Evolutionary conservation across 1,140 invertebrate species (phyloP), one percentile per base, ranked within the genome.

Genomic region (Onthophagus taurus): DNA sequence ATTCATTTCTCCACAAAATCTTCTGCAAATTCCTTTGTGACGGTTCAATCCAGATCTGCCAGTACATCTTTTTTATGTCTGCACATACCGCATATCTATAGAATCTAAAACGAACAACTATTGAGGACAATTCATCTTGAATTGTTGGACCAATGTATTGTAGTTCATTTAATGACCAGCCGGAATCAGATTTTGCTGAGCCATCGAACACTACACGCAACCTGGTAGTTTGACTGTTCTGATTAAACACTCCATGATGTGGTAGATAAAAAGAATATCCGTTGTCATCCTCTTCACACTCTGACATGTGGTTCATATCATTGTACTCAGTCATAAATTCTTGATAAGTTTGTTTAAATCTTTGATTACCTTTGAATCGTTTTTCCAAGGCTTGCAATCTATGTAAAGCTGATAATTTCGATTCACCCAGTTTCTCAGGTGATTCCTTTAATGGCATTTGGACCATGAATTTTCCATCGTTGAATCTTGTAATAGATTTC

Each of bases 31-130:
- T 38, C 16, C 21, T 11, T 31, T 67, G 49, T 19, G 44, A 36
- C 14, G 37, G 21, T 43, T 53, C 14, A 1, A 68, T 39, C n/a
- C 26, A 20, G 13, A 69, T 52, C 42, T 65, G 63, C 3, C 64
- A 43, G 44, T 60, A 69, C 60, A 66, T 66, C 52, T 66, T 63
- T 29, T 43, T 46, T 16, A 65, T 60, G 45, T 68, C 67, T 2
- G 52, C 55, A 6, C 48, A 47, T 3, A 66, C 37, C 0, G 53
- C 59, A 21, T 58, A 52, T 6, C 31, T 14, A 46, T 60, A 47
- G 5, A 8, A 39, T 24, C 60, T 30, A 45, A 63, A 66, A 1
- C 56, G 46, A 0, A 55, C 8, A 0, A 63, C 7, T 19, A 61
- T 42, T 12, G 41, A 14, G 17, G 44, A 31, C 11, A 64, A 23